Base-by-base conservation (phyloP, 2,113 vertebrate species). In the Galeopterus variegatus region DNA sequence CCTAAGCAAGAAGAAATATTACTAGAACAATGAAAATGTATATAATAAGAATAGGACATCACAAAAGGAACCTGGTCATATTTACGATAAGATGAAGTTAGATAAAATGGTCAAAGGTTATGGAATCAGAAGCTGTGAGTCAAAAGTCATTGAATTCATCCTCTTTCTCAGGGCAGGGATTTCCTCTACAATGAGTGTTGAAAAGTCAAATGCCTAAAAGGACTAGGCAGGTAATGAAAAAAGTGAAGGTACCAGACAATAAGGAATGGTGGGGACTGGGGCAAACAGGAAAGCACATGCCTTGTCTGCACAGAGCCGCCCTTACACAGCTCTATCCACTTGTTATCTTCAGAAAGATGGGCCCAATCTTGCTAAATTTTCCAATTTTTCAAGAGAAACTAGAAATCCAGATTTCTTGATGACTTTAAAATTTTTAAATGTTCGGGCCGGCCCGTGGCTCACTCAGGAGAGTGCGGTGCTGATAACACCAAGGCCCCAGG, bases 41-140 rank as follows among this genome's bases (percentile, higher is more conserved):
- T 50, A 15, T 83, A 48, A 67, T 60, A 82, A 84, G 79, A 88
- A 92, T 52, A 93, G 12, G 24, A 73, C 36, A 73, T 86, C 88
- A 86, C 83, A 70, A 67, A 85, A 54, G 50, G 12, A 50, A 85
- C 17, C 31, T 72, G 14, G 45, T 65, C 52, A 60, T 36, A 89
- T 36, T 88, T 89, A 60, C 67, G 65, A 85, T 31, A 54, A 89
- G 8, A 62, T 56, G 62, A 93, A 69, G 23, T 87, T 50, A 76
- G 64, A 75, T 13, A 54, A 80, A 80, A 69, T 36, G 23, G 3
- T 12, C 50, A 58, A 75, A 92, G 26, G 56, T 64, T 28, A 70
- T 69, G 15, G 45, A 58, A 70, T 89, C 17, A 65, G 21, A 88
- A 84, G 15, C 9, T 58, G 7, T 21, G 26, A 67, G 52, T 90